A percentile compares a stretch with the other conserved stretches of the same genome.
These are phyloP conservation scores for Antennarius striatus DNA, from an alignment of 2,113 vertebrate genomes.

Conservation along the genomic window DNA sequence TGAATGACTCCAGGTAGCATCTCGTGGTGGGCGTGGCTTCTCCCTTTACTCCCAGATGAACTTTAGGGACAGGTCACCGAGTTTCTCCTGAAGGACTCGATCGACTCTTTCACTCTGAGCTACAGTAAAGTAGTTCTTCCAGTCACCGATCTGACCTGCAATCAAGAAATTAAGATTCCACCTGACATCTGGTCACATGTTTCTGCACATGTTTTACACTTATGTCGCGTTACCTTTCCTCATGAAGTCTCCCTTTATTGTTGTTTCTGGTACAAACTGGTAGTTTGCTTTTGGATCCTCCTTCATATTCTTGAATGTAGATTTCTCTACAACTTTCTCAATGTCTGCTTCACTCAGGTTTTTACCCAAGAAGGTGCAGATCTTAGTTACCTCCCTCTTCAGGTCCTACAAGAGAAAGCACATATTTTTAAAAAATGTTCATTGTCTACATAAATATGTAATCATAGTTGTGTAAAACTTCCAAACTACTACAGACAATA, in stretches of 20 bases:
- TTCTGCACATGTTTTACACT: background rate
- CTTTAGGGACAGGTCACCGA: too few species aligned
- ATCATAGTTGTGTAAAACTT: too few species aligned
- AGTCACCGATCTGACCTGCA: slow-evolving; percentile 59
- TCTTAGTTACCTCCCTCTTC: slow-evolving; percentile 48
- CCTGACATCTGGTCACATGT: background rate
- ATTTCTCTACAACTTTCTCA: slow-evolving; percentile 59
- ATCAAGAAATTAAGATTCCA: background rate
- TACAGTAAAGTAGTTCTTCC: too few species aligned
- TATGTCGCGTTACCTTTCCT: slow-evolving; percentile 64
- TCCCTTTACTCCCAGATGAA: too few species aligned
- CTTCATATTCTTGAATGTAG: slow-evolving; percentile 74
- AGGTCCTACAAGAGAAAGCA: slow-evolving; percentile 59
- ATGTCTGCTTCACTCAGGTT: slow-evolving; percentile 57
- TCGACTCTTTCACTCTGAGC: too few species aligned
- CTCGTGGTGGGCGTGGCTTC: too few species aligned
- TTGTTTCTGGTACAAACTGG: slow-evolving; percentile 48
- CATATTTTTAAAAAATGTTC: too few species aligned
- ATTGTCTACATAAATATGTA: too few species aligned
- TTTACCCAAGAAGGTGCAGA: slow-evolving; percentile 71
- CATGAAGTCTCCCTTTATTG: slow-evolving; percentile 59
- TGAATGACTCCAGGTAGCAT: too few species aligned
- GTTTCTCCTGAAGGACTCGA: too few species aligned
- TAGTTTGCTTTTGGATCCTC: slow-evolving; percentile 74
- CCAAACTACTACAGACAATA: too few species aligned